Conservation (phyloP, 2,888 invertebrate genomes). For the Aelia acuminata region DNA sequence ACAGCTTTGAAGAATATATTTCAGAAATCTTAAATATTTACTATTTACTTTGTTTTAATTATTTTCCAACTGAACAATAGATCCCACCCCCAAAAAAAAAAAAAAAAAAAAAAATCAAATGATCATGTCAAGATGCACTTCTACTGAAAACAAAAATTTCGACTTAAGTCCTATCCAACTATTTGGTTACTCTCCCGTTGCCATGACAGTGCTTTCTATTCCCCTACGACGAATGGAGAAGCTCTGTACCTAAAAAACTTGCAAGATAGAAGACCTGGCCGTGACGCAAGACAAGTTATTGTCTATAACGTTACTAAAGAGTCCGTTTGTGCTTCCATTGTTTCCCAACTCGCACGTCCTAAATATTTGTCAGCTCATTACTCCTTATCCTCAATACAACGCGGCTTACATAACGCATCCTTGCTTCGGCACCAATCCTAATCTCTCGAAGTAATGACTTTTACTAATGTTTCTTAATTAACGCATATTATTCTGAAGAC, state of each 20-base stretch:
- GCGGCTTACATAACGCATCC: background rate
- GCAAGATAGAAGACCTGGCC: background rate
- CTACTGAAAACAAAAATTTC: no score
- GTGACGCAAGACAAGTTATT: constrained; percentile 19
- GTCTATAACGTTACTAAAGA: constrained; percentile 47
- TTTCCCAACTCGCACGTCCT: constrained; percentile 29
- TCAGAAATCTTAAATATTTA: no score
- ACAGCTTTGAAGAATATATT: no score
- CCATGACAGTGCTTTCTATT: background rate
- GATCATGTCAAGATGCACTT: no score
- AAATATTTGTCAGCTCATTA: constrained; percentile 44
- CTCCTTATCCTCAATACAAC: constrained; percentile 8
- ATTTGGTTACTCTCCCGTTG: no score
- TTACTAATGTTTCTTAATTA: background rate
- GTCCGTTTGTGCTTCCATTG: constrained; percentile 14
- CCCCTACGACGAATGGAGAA: background rate
- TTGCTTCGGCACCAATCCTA: background rate
- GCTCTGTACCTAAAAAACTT: background rate
- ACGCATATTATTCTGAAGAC: no score
- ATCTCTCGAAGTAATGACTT: background rate
- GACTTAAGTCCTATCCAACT: no score
- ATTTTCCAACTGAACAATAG: no score
- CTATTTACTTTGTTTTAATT: no score
- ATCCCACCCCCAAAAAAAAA: no score
- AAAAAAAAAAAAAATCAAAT: no score